Percentiles rank a stretch among this genome's conserved stretches.
Evolutionary conservation across 92 coral and sea anemone species (phyloP).

Genomic region (Muricea muricata): DNA sequence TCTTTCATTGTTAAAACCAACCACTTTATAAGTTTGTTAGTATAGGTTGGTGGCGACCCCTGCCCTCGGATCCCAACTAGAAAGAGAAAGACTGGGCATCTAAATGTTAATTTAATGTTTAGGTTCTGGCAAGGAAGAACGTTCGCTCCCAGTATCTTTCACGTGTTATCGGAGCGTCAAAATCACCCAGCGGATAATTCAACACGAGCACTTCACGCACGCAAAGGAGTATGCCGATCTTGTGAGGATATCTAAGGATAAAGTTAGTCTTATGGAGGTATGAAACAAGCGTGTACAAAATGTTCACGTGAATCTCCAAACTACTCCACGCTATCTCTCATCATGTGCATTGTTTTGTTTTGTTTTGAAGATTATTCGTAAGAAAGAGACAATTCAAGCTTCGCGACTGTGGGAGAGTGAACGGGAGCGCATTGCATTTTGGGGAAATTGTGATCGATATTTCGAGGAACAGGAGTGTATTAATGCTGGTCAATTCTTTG

Average conservation of each 20-base stretch:
- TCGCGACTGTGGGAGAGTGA: constrained; percentile 91
- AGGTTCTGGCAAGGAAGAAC: too few species aligned
- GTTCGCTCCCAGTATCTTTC: too few species aligned
- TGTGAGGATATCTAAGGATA: constrained; percentile 74
- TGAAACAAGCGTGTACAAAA: not conserved
- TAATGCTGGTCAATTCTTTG: constrained; percentile 86
- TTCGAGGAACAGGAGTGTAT: constrained; percentile 74
- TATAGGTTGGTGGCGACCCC: too few species aligned
- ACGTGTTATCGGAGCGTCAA: too few species aligned
- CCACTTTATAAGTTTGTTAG: too few species aligned
- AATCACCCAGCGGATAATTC: too few species aligned
- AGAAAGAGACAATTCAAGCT: constrained; percentile 76
- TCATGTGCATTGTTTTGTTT: not conserved
- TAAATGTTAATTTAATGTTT: too few species aligned
- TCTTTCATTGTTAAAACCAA: too few species aligned
- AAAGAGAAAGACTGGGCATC: too few species aligned
- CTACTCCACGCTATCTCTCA: too few species aligned
- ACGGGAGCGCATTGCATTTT: constrained; percentile 91
- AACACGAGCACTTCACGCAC: constrained; percentile 69
- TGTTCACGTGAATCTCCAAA: too few species aligned
- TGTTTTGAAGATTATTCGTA: constrained; percentile 72
- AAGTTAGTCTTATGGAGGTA: constrained; percentile 87
- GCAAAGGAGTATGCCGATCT: constrained; percentile 77
- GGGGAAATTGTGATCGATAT: constrained; percentile 90
- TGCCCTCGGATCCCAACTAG: too few species aligned